phyloP scores from a whole-genome alignment of 2,113 vertebrate genomes.

The Sprattus sprattus region DNA sequence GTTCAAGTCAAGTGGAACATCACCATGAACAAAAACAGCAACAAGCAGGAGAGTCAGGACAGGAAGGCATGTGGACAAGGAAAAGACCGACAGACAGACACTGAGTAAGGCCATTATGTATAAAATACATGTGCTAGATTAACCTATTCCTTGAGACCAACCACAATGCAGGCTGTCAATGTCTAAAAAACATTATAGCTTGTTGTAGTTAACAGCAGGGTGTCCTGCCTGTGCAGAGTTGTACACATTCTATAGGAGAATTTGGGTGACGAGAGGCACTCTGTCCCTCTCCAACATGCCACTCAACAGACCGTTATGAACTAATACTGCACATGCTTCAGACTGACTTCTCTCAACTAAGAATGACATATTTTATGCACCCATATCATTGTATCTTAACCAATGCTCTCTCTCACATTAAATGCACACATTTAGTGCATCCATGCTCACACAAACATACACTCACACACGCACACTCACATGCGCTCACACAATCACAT shows the following conservation, averaged over 20 bases:
- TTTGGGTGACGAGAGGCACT: background rate
- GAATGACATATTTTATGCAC: background rate
- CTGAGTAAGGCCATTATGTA: slow-evolving; percentile 51
- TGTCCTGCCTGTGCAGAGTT: background rate
- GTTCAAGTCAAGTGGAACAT: slow-evolving; percentile 34
- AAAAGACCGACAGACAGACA: slow-evolving; percentile 28
- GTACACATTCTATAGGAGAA: slow-evolving; percentile 3
- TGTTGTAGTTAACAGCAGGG: slow-evolving; percentile 12
- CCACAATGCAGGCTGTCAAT: slow-evolving; percentile 31
- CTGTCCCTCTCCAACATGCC: background rate
- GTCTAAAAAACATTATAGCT: slow-evolving; percentile 28
- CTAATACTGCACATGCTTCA: slow-evolving; percentile 23
- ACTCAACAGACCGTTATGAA: slow-evolving; percentile 5
- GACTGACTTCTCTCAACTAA: slow-evolving; percentile 15
- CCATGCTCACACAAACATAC: background rate
- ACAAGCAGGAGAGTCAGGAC: background rate
- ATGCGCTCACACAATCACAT: background rate
- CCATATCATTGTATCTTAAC: background rate
- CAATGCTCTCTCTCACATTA: background rate
- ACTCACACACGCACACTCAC: slow-evolving; percentile 13
- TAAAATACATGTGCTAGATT: slow-evolving; percentile 43
- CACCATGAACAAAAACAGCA: background rate
- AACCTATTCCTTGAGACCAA: slow-evolving; percentile 34
- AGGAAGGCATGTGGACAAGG: slow-evolving; percentile 21
- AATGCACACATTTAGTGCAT: background rate